Percentiles rank a stretch among this genome's conserved stretches.
These are phyloP conservation scores for Mythimna albipuncta DNA, from an alignment of 2,888 invertebrate species.

Conservation along the genomic window DNA sequence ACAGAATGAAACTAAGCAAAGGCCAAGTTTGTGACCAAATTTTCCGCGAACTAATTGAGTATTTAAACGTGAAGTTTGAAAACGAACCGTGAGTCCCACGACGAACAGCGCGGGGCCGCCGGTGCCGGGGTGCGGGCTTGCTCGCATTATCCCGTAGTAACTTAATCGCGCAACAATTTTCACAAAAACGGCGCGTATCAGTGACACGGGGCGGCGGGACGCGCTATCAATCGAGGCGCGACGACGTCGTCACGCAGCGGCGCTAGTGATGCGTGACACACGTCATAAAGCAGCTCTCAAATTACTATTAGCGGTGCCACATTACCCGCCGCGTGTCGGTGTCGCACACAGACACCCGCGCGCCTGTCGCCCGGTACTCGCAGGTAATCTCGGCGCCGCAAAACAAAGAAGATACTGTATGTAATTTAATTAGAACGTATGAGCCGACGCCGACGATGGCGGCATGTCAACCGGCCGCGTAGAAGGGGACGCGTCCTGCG, in stretches of 20 bases:
- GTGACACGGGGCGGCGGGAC: neutral
- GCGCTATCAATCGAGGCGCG: neutral
- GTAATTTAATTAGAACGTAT: conserved; percentile 36
- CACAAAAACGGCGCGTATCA: conserved; percentile 17
- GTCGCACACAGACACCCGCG: neutral
- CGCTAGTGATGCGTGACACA: conserved; percentile 4
- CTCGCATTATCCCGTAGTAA: neutral
- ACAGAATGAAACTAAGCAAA: conserved; percentile 11
- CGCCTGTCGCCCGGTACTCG: neutral
- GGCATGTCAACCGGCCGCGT: conserved; percentile 8
- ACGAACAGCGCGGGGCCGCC: neutral
- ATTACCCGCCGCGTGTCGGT: conserved; percentile 22
- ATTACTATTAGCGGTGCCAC: conserved; percentile 26
- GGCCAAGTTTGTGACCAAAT: conserved; percentile 27
- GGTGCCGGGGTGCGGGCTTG: neutral
- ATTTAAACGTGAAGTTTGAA: conserved; percentile 41
- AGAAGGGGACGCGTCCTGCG: conserved; percentile 22
- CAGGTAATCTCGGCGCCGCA: conserved; percentile 36
- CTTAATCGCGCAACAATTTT: neutral
- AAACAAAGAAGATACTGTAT: conserved; percentile 43
- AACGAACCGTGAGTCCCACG: conserved; percentile 1
- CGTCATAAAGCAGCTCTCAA: conserved; percentile 10
- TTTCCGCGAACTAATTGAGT: conserved; percentile 41
- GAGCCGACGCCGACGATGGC: neutral
- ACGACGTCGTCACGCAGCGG: neutral